A percentile compares a stretch with the other conserved stretches of the same genome.
Evolutionary conservation across 2,888 invertebrate genomes (phyloP).

Genomic region (Pristionchus fissidentatus): DNA sequence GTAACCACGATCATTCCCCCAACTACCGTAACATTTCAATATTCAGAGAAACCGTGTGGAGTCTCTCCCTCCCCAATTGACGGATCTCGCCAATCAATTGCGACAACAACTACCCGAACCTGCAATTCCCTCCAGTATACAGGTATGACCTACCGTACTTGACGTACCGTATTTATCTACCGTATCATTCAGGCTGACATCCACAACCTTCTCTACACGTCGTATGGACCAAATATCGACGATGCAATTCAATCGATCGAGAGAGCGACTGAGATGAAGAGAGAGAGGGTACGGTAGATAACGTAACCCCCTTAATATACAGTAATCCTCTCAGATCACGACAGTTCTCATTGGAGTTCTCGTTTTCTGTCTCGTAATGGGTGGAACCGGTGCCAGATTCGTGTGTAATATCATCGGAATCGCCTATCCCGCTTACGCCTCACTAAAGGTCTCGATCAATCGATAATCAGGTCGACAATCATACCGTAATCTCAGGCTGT

Average conservation of each 20-base stretch:
- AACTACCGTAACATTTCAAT: constrained; percentile 14
- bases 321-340: not conserved
- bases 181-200: not conserved
- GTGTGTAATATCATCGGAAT: constrained; percentile 11
- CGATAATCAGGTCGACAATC: not conserved
- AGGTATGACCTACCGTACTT: not conserved
- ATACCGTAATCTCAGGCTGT: not conserved
- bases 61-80: not conserved
- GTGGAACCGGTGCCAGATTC: constrained; percentile 40
- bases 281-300: not conserved
- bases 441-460: constrained; percentile 16
- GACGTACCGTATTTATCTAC: not conserved
- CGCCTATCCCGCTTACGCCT: constrained; percentile 36
- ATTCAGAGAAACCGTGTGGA: not conserved
- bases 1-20: not conserved
- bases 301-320: not conserved
- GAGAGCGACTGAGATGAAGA: constrained; percentile 10
- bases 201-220: constrained; percentile 17
- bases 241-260: not conserved
- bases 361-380: constrained; percentile 6
- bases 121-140: not conserved
- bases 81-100: not conserved
- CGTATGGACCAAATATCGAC: constrained; percentile 23
- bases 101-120: not conserved
- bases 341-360: constrained; percentile 3